These are phyloP conservation scores for Thysanoteuthis rhombus DNA, from an alignment of 2,888 invertebrate species.

Conservation along the genomic window DNA sequence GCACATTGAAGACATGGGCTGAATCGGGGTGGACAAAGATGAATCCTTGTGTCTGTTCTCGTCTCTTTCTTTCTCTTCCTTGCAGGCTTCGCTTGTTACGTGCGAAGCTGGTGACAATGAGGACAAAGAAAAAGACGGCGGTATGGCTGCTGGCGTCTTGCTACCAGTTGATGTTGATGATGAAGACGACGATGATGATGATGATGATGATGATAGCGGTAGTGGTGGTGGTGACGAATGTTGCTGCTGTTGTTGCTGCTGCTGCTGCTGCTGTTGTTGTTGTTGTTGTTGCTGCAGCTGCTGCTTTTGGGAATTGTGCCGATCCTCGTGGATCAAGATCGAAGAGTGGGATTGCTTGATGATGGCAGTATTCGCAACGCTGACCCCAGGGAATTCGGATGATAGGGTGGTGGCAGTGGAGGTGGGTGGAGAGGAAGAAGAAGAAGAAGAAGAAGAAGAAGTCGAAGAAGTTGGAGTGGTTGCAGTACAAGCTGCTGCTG, in stretches of 20 bases:
- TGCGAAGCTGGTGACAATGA: neutral
- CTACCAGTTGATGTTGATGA: neutral
- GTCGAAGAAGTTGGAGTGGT: neutral
- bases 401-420: neutral
- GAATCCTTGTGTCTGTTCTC: too few relatives aligned
- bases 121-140: neutral
- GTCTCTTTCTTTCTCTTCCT: neutral
- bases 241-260: neutral
- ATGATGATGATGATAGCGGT: neutral
- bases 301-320: neutral
- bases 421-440: neutral
- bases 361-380: neutral
- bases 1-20: neutral
- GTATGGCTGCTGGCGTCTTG: neutral
- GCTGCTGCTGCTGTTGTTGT: neutral
- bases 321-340: neutral
- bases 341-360: slow-evolving; percentile 18
- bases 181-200: neutral
- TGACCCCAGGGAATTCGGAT: neutral
- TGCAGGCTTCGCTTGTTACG: neutral
- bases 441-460: neutral
- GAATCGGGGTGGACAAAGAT: neutral
- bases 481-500: neutral
- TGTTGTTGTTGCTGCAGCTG: neutral
- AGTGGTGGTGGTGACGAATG: neutral